phyloP scores from a whole-genome alignment of 1,140 invertebrate genomes.

The Helicoverpa zea region DNA sequence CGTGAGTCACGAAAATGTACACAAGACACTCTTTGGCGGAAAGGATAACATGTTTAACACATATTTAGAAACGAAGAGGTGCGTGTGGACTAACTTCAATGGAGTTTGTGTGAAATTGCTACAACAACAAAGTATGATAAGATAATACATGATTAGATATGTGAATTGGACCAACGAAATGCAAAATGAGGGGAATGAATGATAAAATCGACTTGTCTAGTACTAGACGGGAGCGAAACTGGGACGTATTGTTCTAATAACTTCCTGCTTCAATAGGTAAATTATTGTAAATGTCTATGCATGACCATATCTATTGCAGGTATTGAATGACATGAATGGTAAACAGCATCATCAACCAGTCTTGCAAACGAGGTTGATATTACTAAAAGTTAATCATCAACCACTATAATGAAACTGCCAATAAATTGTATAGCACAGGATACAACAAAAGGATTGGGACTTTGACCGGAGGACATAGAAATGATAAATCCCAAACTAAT shows the following conservation, averaged over 20 bases:
- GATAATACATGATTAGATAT: slow-evolving; percentile 72
- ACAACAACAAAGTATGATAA: slow-evolving; percentile 35
- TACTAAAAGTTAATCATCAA: neutral
- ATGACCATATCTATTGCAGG: too few relatives aligned
- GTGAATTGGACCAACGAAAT: slow-evolving; percentile 73
- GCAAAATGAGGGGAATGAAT: slow-evolving; percentile 27
- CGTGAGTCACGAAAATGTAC: slow-evolving; percentile 25
- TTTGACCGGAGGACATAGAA: neutral
- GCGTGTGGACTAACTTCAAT: slow-evolving; percentile 2
- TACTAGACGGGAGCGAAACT: neutral
- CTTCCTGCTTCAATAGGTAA: too few relatives aligned
- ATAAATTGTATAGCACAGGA: neutral
- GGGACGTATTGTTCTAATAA: neutral
- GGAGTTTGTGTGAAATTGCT: slow-evolving; percentile 19
- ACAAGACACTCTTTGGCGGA: neutral
- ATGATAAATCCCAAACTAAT: neutral
- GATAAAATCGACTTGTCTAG: neutral
- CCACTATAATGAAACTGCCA: neutral
- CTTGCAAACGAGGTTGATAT: neutral
- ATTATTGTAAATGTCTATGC: too few relatives aligned
- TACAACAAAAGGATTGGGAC: neutral
- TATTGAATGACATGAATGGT: too few relatives aligned
- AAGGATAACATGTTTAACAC: slow-evolving; percentile 4
- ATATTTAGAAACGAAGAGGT: neutral
- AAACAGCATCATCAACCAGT: too few relatives aligned